Conservation (phyloP, 2,113 vertebrate genomes). For the Carassius auratus region DNA sequence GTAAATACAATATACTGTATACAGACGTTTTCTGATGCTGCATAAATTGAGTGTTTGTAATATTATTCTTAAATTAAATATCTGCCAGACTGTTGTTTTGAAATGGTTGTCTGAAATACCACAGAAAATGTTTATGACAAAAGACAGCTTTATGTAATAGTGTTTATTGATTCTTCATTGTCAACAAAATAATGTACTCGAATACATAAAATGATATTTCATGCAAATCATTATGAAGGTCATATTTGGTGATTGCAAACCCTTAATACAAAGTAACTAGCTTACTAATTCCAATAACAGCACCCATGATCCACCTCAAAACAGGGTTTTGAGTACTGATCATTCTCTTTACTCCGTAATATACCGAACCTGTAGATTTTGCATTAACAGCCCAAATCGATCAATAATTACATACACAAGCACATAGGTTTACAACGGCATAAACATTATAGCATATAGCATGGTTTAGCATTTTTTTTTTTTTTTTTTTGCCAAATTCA, state of each 20-base stretch:
- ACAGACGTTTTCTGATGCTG: neutral
- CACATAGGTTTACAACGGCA: neutral
- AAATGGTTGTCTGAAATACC: neutral
- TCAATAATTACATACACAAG: neutral
- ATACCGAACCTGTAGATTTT: neutral
- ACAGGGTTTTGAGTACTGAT: neutral
- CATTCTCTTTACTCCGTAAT: neutral
- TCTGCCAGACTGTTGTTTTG: neutral
- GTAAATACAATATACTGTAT: neutral
- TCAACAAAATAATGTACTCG: neutral
- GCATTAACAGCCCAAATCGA: neutral
- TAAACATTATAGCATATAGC: neutral
- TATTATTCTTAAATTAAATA: neutral
- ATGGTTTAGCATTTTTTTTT: too few species aligned
- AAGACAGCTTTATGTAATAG: neutral
- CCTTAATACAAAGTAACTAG: neutral
- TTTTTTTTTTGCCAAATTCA: neutral
- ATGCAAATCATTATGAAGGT: neutral
- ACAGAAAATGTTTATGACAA: neutral
- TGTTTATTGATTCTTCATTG: neutral
- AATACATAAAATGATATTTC: neutral
- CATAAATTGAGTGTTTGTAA: neutral
- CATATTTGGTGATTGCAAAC: neutral
- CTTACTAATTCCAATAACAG: neutral
- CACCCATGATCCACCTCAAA: neutral